These are phyloP conservation scores for Micrasema longulum DNA, from an alignment of 1,140 invertebrate genomes.

Conservation along the genomic window DNA sequence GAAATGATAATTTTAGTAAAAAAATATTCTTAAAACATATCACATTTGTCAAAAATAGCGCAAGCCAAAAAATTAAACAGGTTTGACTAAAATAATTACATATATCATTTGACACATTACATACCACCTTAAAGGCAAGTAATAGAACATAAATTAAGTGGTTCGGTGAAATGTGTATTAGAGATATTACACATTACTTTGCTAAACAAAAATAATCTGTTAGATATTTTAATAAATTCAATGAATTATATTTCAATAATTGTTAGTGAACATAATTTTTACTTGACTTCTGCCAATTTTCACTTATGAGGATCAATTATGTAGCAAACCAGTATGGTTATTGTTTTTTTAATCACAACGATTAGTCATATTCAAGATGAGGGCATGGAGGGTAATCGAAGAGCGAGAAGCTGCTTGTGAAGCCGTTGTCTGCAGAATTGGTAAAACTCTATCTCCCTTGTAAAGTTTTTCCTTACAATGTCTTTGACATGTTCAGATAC, in stretches of 20 bases:
- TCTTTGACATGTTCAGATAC: conserved; percentile 88
- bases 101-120: conserved; percentile 10
- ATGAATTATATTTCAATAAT: no score
- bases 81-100: conserved; percentile 15
- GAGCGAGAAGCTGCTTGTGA: conserved; percentile 81
- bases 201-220: no score
- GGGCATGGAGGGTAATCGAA: conserved; percentile 68
- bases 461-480: conserved; percentile 88
- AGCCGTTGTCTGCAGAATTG: conserved; percentile 89
- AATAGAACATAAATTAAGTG: no score
- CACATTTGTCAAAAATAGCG: conserved; percentile 24
- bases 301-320: no score
- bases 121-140: no score
- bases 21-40: conserved; percentile 25
- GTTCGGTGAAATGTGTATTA: no score
- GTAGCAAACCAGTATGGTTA: no score
- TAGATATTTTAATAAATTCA: background rate
- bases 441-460: conserved; percentile 91
- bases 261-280: no score
- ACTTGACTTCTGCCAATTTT: no score
- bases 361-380: conserved; percentile 12
- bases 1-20: no score
- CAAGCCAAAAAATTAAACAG: background rate
- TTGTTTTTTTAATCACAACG: background rate
- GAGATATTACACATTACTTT: no score